A percentile compares a stretch with the other conserved stretches of the same genome.
These are phyloP conservation scores for Thymelicus lineola DNA, from an alignment of 2,888 invertebrate genomes.

Conservation along the genomic window DNA sequence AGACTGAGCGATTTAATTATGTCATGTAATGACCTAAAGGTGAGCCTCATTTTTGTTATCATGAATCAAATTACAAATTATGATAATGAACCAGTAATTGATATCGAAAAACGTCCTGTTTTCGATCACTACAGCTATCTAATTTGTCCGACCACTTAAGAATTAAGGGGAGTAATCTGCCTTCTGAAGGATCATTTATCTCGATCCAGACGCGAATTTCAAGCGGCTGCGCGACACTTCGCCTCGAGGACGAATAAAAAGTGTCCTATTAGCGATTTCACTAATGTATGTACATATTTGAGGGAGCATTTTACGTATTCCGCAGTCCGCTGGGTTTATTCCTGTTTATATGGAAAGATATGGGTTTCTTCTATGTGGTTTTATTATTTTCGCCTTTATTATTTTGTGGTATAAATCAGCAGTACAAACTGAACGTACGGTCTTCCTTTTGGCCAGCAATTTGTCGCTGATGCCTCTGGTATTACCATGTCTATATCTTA, in stretches of 20 bases:
- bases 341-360: neutral
- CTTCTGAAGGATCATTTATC: slow-evolving; percentile 35
- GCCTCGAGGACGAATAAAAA: slow-evolving; percentile 33
- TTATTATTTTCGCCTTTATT: neutral
- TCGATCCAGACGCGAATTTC: slow-evolving; percentile 31
- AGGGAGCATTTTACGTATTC: slow-evolving; percentile 11
- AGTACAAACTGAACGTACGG: too few species aligned
- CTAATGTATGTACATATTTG: slow-evolving; percentile 36
- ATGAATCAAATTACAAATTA: neutral
- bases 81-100: slow-evolving; percentile 14
- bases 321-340: slow-evolving; percentile 1
- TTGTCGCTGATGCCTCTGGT: too few species aligned
- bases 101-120: slow-evolving; percentile 12
- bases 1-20: too few species aligned
- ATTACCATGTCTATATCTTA: too few species aligned
- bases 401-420: neutral
- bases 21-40: too few species aligned
- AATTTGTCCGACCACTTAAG: slow-evolving; percentile 36
- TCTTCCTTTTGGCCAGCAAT: too few species aligned
- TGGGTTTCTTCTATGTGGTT: neutral
- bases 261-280: slow-evolving; percentile 31
- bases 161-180: slow-evolving; percentile 34
- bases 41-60: too few species aligned
- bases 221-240: slow-evolving; percentile 19
- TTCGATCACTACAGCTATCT: slow-evolving; percentile 25